Percentiles rank a stretch among this genome's conserved stretches.
phyloP scores from a whole-genome alignment of 2,797 vertebrate genomes.

The Diceros bicornis region DNA sequence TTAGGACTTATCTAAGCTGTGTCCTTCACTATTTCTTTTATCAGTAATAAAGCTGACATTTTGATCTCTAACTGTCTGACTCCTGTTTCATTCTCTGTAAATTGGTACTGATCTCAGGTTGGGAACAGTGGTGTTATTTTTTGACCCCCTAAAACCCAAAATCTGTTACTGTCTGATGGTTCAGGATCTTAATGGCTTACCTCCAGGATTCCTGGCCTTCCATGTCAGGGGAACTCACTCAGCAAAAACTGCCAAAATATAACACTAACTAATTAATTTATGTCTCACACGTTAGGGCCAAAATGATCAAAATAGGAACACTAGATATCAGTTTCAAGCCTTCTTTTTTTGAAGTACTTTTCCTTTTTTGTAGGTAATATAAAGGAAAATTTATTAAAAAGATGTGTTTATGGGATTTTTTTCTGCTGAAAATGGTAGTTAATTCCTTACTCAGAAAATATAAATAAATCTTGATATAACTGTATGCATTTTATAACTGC shows the following conservation, averaged over 20 bases:
- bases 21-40: constrained; percentile 85
- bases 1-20: constrained; percentile 81
- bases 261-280: constrained; percentile 68
- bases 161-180: constrained; percentile 76
- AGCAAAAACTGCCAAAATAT: constrained; percentile 60
- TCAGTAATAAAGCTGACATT: constrained; percentile 87
- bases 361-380: constrained; percentile 35
- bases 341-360: constrained; percentile 38
- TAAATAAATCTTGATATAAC: not conserved
- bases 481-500: constrained; percentile 44
- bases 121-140: constrained; percentile 79
- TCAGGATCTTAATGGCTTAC: constrained; percentile 82
- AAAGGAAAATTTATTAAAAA: constrained; percentile 55
- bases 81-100: constrained; percentile 82
- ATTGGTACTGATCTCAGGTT: constrained; percentile 84
- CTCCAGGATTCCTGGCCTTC: constrained; percentile 75
- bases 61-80: constrained; percentile 84
- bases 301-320: constrained; percentile 53
- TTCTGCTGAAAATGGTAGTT: not conserved
- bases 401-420: not conserved
- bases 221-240: constrained; percentile 62
- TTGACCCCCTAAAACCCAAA: constrained; percentile 82
- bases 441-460: constrained; percentile 66
- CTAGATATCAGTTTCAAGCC: not conserved
- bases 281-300: not conserved